These are phyloP conservation scores for Anser brachyrhynchus DNA, from an alignment of 2,113 vertebrate species.

Conservation along the genomic window DNA sequence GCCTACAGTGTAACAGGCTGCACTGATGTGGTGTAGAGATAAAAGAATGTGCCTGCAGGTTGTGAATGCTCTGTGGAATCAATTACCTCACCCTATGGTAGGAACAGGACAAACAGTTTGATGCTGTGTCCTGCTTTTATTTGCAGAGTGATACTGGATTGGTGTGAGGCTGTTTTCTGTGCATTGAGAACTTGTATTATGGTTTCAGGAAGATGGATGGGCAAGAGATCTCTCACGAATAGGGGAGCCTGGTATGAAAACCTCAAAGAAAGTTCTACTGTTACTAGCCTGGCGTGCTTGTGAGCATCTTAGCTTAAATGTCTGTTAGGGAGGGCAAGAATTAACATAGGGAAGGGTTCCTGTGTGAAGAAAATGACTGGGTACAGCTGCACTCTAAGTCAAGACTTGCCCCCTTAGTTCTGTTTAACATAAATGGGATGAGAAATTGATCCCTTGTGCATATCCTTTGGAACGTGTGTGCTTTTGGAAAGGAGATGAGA, in stretches of 20 bases:
- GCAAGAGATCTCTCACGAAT: not conserved
- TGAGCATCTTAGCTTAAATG: not conserved
- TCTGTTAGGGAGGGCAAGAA: not conserved
- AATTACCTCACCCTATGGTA: not conserved
- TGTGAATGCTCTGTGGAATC: not conserved
- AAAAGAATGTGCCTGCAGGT: not conserved
- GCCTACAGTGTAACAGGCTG: not conserved
- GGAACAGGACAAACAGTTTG: not conserved
- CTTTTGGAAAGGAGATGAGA: not conserved
- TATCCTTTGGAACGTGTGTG: not conserved
- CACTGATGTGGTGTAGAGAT: accelerated
- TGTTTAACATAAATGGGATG: not conserved
- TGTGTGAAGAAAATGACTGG: not conserved
- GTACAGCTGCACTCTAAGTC: not conserved
- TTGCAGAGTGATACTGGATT: not conserved
- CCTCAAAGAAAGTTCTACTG: not conserved
- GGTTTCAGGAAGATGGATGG: not conserved
- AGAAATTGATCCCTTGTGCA: not conserved
- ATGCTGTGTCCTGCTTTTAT: not conserved
- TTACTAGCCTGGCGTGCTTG: not conserved
- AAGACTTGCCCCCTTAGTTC: not conserved
- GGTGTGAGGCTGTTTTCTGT: not conserved
- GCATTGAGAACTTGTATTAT: not conserved
- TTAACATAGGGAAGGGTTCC: not conserved
- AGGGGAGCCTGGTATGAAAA: not conserved